Evolutionary conservation across 2,888 invertebrate species (phyloP), one percentile per base, ranked within the genome.

Genomic region (Chymomyza caudatula): DNA sequence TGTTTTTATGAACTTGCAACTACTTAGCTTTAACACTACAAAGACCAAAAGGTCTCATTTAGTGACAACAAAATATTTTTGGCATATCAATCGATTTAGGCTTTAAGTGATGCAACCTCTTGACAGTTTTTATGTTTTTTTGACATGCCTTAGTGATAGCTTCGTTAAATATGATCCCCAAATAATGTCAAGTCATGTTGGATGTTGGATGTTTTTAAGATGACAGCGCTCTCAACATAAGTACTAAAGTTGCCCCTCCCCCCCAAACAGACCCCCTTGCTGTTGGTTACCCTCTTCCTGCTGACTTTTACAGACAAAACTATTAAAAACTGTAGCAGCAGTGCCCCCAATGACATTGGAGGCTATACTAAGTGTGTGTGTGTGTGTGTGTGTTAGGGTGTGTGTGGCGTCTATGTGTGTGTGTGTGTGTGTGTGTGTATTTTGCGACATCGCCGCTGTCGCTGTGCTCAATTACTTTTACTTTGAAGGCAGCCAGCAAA

Each of bases 321-420:
- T 47, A 47, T 54, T 43, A 53, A 25, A 66, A 66, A 37, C 52
- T 42, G 52, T 57, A 60, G 44, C 61, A 58, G 63, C 67, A 78
- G 74, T 78, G 78, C 71, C 79, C 73, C 60, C 73, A 78, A 75
- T 78, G 80, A 84, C 79, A 80, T 75, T 78, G 82, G 60, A 64
- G 65, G 17, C 17, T 19, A 17, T 15, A 44, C 44, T 3, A 44
- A 13, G 1, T 0, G 15, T 0, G 25, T 13, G n/a, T 1, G 37
- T 6, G 4, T 8, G n/a, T n/a, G 22, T 11, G 20, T 1, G 13
- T 8, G 15, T 54, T 2, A 6, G 5, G 3, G 17, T 4, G n/a
- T n/a, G n/a, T n/a, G n/a, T n/a, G n/a, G n/a, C n/a, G n/a, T n/a
- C n/a, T n/a, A n/a, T 8, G 37, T 47, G 11, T 11, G 37, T 0